Evolutionary conservation across 2,888 invertebrate species (phyloP), one percentile per base, ranked within the genome.

Genomic region (Homarus gammarus): DNA sequence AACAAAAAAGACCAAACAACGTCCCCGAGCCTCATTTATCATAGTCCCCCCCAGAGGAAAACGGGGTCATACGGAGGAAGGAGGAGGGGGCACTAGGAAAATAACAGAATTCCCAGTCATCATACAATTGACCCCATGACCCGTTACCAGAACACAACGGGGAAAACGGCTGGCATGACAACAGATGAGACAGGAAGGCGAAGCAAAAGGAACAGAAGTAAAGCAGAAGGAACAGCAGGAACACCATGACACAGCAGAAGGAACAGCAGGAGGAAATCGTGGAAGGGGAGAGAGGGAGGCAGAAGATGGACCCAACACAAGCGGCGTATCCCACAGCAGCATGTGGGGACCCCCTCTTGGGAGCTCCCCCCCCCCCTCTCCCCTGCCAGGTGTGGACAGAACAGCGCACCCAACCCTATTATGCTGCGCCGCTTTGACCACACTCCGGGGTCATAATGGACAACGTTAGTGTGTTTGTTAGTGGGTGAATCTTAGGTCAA

Each of bases 391-490:
- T 61, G 84, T 75, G 61, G 84, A 84, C 84, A 84, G 84, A 75
- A 64, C 84, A 75, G 56, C 75, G 84, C 84, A 73, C 84, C 84
- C 84, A 61, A n/a, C 38, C 84, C 49, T n/a, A 84, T 84, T 84
- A 77, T 84, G 31, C 44, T 40, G 64, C 61, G 40, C 61, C 75
- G 40, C 73, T 61, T 27, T 61, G 33, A 61, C 75, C 56, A n/a
- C 38, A 40, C 56, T 36, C 40, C 15, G 18, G 8, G 56, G 64
- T 75, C 44, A 56, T 61, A 75, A 75, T 40, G 75, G 75, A n/a
- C 70, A 49, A 70, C 70, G 82, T 82, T 68, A 70, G 82, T 68
- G 82, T 68, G 82, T 70, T 70, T 68, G 82, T 79, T 79, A 79
- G 79, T 56, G 38, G 68, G 27, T 6, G 64, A 6, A n/a, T n/a